Base-by-base conservation (phyloP, 2,797 vertebrate species). In the Pangasius sanitwongsei region DNA sequence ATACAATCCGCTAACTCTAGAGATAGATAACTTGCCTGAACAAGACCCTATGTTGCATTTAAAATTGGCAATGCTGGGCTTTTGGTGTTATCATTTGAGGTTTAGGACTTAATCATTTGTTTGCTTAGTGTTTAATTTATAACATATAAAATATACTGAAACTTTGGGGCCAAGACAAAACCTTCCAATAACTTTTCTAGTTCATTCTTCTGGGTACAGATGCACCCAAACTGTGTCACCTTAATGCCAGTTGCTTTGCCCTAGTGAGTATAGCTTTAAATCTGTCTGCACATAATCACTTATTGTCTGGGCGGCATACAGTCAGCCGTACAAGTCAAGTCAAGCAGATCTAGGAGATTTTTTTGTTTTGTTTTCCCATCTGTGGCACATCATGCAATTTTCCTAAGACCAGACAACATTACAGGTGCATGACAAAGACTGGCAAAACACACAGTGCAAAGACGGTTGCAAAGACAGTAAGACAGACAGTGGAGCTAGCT, bases 11-110 rank as follows among this genome's bases (percentile, higher is more conserved):
- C 37, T 18, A 67, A 48, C 61, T 31, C 28, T 20, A 31, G 9
- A 50, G 65, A 50, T 18, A 72, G n/a, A 72, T 72, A 25, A 75
- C 72, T 63, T 77, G 85, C 55, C 72, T 61, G 59, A 50, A 61
- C 28, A 84, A 75, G 48, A 67, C 31, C 37, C 9, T 75, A 28
- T 25, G 48, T 7, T 53, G 74, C 0, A 0, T 37, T 53, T 25
- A 55, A 59, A 82, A 59, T 6, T 83, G 34, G 34, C 18, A 59
- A 25, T 25, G 31, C 34, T 59, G 11, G 7, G 16, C 6, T 8
- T 34, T 80, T 57, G 16, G 28, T 80, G 50, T 18, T 55, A 55
- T 55, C 50, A 34, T 55, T 9, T 80, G 3, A n/a, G 4, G 78
- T 12, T 34, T 41, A 13, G 13, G 57, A 82, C 55, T 61, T 37